Percentiles rank a stretch among this genome's conserved stretches.
Evolutionary conservation across 2,113 vertebrate genomes (phyloP).

Genomic region (Thermophis baileyi): DNA sequence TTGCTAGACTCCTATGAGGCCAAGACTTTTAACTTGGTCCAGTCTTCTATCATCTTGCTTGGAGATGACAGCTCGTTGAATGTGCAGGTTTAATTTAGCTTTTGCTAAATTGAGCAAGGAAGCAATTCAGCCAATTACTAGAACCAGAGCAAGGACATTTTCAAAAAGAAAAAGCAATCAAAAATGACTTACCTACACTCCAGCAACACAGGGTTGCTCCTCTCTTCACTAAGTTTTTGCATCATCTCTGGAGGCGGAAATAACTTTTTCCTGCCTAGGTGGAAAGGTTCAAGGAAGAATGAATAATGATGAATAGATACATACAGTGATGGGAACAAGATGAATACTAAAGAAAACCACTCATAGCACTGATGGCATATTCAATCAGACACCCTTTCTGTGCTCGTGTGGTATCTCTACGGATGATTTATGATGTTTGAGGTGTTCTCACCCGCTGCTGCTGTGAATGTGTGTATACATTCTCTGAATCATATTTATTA

Average conservation of each 20-base stretch:
- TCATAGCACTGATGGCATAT: neutral
- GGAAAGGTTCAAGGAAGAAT: neutral
- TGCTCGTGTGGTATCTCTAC: neutral
- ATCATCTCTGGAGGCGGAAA: neutral
- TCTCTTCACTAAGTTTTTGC: neutral
- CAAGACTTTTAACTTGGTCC: neutral
- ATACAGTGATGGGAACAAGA: neutral
- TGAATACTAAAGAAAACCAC: neutral
- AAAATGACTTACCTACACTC: slow-evolving; percentile 28
- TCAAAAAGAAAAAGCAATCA: accelerated
- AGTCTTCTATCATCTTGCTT: neutral
- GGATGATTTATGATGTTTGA: neutral
- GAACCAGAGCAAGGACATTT: neutral
- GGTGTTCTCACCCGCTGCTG: neutral
- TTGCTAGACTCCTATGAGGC: neutral
- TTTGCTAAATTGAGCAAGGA: neutral
- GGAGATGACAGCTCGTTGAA: neutral
- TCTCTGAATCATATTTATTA: neutral
- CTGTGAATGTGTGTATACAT: neutral
- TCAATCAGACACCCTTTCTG: neutral
- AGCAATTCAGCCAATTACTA: neutral
- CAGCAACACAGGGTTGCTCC: neutral
- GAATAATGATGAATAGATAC: neutral
- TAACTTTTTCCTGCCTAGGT: slow-evolving; percentile 15
- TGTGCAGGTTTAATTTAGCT: neutral